phyloP scores from a whole-genome alignment of 2,888 invertebrate genomes.

The Aporophyla lueneburgensis region DNA sequence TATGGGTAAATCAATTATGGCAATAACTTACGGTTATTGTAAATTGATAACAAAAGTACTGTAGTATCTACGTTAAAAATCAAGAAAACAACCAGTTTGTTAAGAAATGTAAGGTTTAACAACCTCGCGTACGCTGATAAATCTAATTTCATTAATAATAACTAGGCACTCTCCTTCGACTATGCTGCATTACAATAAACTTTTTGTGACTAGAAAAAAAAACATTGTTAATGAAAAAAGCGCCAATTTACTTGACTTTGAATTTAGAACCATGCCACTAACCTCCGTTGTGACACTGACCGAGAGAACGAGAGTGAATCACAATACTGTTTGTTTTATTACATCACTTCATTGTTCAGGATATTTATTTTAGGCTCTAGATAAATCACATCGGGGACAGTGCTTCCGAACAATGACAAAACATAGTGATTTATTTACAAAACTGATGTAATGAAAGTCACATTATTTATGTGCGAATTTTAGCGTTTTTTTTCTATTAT shows the following conservation, averaged over 20 bases:
- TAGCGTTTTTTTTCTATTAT: neutral
- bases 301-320: constrained; percentile 54
- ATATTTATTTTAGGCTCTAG: constrained; percentile 54
- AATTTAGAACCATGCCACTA: constrained; percentile 34
- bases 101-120: constrained; percentile 2
- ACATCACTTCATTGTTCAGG: constrained; percentile 50
- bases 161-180: too few relatives aligned
- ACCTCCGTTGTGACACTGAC: constrained; percentile 51
- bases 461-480: too few relatives aligned
- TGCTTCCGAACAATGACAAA: constrained; percentile 33
- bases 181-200: neutral
- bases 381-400: constrained; percentile 37
- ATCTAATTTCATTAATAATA: neutral
- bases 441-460: constrained; percentile 38
- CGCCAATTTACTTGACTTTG: constrained; percentile 36
- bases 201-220: neutral
- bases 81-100: neutral
- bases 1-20: neutral
- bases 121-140: neutral
- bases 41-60: neutral
- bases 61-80: neutral
- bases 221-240: neutral
- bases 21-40: neutral
- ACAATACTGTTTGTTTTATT: constrained; percentile 50
- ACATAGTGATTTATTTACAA: constrained; percentile 56